Evolutionary conservation across 2,888 invertebrate species (phyloP), one percentile per base, ranked within the genome.

Genomic region (Sesamia inferens): DNA sequence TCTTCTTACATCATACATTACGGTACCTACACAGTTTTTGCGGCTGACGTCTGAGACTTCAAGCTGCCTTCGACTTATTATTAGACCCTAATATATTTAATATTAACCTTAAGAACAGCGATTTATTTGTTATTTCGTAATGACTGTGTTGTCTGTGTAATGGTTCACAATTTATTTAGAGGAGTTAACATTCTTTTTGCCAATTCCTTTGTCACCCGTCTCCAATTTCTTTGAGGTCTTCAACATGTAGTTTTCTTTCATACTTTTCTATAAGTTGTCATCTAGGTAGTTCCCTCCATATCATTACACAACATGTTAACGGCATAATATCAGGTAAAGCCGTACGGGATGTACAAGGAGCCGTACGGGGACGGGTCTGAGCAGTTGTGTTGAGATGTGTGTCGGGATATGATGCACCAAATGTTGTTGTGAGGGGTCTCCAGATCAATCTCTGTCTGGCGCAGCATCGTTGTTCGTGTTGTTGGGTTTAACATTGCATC

Each of bases 11-110:
- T 66, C 74, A 59, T 24, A 65, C 6, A 55, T 74, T 81, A 81
- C 81, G 83, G 81, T 81, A 81, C n/a, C n/a, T n/a, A n/a, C 66
- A 63, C 61, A 31, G 62, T 71, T 83, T 82, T 81, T 79, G 31
- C 51, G 65, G 42, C 11, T 79, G 71, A 81, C 71, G 79, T 67
- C 51, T 22, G 42, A 76, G 5, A 24, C 19, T 66, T 58, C 16
- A 44, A 55, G n/a, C 47, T 51, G 58, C 31, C 47, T 73, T 54
- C n/a, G 54, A 61, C 44, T 73, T 67, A 47, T 68, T 65, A 44
- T 61, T 31, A 69, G 16, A 57, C 19, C 54, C 0, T 19, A 24
- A 42, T 4, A 78, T 55, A 57, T 62, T 16, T 58, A 39, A 65
- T 16, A 6, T 54, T 13, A 54, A 51, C n/a, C n/a, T 67, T 11